phyloP scores from a whole-genome alignment of 2,797 vertebrate species.

The Ambastaia sidthimunki region DNA sequence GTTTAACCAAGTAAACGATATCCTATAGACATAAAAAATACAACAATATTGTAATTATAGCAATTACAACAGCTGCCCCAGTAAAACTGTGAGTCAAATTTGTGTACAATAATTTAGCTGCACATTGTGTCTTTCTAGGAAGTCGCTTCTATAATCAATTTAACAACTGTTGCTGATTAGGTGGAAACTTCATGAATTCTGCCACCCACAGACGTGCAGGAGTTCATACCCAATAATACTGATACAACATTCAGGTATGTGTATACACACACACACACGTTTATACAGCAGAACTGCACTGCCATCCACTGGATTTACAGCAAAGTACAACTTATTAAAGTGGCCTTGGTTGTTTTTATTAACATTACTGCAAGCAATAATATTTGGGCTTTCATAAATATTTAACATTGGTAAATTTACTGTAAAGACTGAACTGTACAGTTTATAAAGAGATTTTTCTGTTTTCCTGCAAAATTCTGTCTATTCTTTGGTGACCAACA shows the following conservation, averaged over 20 bases:
- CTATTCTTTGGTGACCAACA: neutral
- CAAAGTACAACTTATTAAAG: neutral
- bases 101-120: too few relatives aligned
- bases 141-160: too few relatives aligned
- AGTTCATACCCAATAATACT: neutral
- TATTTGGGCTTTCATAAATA: neutral
- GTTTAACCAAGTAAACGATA: too few relatives aligned
- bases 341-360: neutral
- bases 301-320: slow-evolving; percentile 45
- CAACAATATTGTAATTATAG: too few relatives aligned
- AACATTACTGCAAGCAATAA: neutral
- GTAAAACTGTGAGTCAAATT: too few relatives aligned
- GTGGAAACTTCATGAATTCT: neutral
- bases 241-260: too few relatives aligned
- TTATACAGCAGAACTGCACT: slow-evolving; percentile 4
- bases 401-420: neutral
- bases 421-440: too few relatives aligned
- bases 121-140: too few relatives aligned
- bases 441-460: neutral
- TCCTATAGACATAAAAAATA: too few relatives aligned
- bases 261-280: neutral
- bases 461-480: neutral
- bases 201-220: neutral
- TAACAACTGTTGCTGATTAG: neutral
- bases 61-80: too few relatives aligned